Base-by-base conservation (phyloP, 2,797 vertebrate species). In the Oophaga sylvatica region DNA sequence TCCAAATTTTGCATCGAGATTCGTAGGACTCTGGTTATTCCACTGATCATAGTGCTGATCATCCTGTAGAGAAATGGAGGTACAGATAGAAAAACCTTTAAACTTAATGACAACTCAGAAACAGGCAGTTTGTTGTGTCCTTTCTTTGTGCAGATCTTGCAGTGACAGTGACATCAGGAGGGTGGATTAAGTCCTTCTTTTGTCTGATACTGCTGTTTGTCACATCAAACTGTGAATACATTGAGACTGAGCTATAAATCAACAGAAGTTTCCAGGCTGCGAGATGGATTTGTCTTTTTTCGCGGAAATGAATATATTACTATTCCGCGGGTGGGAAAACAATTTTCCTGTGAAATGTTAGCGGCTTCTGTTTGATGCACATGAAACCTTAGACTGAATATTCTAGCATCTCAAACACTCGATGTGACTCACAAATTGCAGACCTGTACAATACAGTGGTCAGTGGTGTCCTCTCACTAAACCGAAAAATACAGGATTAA, bases 241-340 rank as follows among this genome's bases (percentile, higher is more conserved):
- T 53, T 77, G 48, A 77, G 48, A 56, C 48, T 26, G 10, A 26
- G 5, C 75, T 77, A 77, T 77, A 56, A 77, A 77, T 77, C 75
- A 77, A 26, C 12, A 5, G 1, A n/a, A 26, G 20, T n/a, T 53
- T 77, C n/a, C 75, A 56, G 53, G 48, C 75, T 16, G 48, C 13
- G 56, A 13, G 48, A 76, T 76, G 19, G 17, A 77, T 8, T 26
- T 56, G 75, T 56, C 75, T 76, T 76, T 22, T 77, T 22, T 56
- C 45, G 16, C 75, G 53, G 75, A 77, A 56, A 77, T 77, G 11
- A 77, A 77, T 56, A 77, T 77, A 53, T 56, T 77, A 41, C 26
- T 77, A 26, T 77, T 13, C 75, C 26, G 45, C 48, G 10, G 48
- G 48, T 77, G 75, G 48, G 75, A 77, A 77, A 77, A 77, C 75